Percentiles rank a stretch among this genome's conserved stretches.
phyloP scores from a whole-genome alignment of 1,140 invertebrate species.

The Macrosteles quadrilineatus region DNA sequence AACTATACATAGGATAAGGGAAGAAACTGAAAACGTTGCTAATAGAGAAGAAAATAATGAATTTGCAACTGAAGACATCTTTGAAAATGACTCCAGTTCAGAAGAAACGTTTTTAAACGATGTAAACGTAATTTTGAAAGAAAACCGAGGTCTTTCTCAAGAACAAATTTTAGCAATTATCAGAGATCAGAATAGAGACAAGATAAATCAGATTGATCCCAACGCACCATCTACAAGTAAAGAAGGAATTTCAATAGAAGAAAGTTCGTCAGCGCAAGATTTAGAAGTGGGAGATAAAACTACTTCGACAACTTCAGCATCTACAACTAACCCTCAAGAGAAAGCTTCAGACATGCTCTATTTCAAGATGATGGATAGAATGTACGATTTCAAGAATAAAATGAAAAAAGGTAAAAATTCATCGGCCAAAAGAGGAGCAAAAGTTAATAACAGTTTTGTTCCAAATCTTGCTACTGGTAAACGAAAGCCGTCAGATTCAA shows the following conservation, averaged over 20 bases:
- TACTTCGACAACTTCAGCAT: not conserved
- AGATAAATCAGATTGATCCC: not conserved
- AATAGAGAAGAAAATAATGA: not conserved
- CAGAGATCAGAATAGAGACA: slow-evolving; percentile 51
- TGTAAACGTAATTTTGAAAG: slow-evolving; percentile 58
- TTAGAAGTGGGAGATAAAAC: not conserved
- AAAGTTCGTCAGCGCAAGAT: not conserved
- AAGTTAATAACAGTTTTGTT: too few species aligned
- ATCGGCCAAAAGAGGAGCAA: too few species aligned
- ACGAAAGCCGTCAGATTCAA: not conserved
- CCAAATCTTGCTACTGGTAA: too few species aligned
- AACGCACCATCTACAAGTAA: not conserved
- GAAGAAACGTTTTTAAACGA: slow-evolving; percentile 30
- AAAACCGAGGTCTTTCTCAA: slow-evolving; percentile 71
- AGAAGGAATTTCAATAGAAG: not conserved
- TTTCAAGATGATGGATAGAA: too few species aligned
- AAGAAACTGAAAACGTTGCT: slow-evolving; percentile 9
- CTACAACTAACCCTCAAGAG: too few species aligned
- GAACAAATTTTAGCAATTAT: slow-evolving; percentile 61
- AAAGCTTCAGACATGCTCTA: too few species aligned
- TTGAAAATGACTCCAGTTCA: slow-evolving; percentile 46
- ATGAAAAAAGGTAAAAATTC: too few species aligned
- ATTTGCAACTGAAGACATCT: slow-evolving; percentile 43
- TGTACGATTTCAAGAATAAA: too few species aligned
- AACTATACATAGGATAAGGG: slow-evolving; percentile 2